A percentile compares a stretch with the other conserved stretches of the same genome.
These are phyloP conservation scores for Leptinotarsa lineolata DNA, from an alignment of 1,140 invertebrate species.

Conservation along the genomic window DNA sequence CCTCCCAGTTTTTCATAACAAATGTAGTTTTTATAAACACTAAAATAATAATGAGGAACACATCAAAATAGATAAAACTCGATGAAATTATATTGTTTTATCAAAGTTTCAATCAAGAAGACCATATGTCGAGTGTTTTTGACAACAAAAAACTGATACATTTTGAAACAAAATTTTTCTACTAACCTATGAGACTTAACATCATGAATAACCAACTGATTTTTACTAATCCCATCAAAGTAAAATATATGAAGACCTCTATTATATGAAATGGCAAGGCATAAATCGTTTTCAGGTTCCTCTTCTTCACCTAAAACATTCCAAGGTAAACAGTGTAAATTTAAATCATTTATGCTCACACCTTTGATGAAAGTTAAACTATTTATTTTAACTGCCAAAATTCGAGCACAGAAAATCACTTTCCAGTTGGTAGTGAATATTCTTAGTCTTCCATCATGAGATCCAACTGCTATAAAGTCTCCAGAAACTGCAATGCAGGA, in stretches of 20 bases:
- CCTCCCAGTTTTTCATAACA: conserved; percentile 51
- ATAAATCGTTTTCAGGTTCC: conserved; percentile 28
- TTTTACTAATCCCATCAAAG: conserved; percentile 33
- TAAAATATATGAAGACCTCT: conserved; percentile 36
- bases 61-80: not conserved
- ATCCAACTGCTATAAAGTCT: conserved; percentile 47
- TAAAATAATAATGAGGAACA: conserved; percentile 32
- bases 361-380: conserved; percentile 47
- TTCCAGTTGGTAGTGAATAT: conserved; percentile 47
- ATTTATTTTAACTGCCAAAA: conserved; percentile 45
- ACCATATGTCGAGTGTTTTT: too few relatives aligned
- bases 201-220: conserved; percentile 35
- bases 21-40: conserved; percentile 49
- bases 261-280: conserved; percentile 32
- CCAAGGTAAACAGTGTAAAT: conserved; percentile 5
- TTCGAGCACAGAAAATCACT: conserved; percentile 38
- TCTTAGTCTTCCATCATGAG: conserved; percentile 49
- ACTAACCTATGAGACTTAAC: conserved; percentile 38
- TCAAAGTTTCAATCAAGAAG: too few relatives aligned
- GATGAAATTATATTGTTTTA: too few relatives aligned
- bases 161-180: not conserved
- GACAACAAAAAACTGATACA: too few relatives aligned
- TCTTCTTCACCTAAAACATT: conserved; percentile 29
- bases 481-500: conserved; percentile 48
- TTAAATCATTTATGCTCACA: conserved; percentile 18